These are phyloP conservation scores for Habroteleia sp. DNA, from an alignment of 2,888 invertebrate genomes.

Conservation along the genomic window DNA sequence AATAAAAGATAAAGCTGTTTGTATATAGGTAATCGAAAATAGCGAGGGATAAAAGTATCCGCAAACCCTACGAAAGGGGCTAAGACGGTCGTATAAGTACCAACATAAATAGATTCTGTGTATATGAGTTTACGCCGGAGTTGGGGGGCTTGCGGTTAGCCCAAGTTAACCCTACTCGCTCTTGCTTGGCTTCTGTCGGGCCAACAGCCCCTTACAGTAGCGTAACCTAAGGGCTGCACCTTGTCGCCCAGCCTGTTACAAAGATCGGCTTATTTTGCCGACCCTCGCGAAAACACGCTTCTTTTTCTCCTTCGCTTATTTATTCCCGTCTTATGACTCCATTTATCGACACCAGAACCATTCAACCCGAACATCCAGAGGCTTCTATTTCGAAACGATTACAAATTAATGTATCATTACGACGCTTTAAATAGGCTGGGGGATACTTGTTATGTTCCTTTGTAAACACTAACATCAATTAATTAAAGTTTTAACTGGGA, in stretches of 20 bases:
- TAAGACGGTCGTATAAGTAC: conserved; percentile 62
- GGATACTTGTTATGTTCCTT: background rate
- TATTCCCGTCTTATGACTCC: conserved; percentile 52
- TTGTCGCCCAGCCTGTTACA: conserved; percentile 68
- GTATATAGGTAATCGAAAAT: conserved; percentile 46
- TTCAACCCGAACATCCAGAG: conserved; percentile 22
- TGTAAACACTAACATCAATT: too few relatives aligned
- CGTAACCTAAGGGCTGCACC: conserved; percentile 72
- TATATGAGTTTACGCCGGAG: conserved; percentile 71
- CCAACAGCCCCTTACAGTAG: conserved; percentile 77
- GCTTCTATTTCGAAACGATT: conserved; percentile 26
- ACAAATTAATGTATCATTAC: conserved; percentile 22
- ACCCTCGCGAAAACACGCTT: conserved; percentile 60
- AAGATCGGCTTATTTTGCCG: conserved; percentile 63
- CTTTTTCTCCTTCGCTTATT: conserved; percentile 34
- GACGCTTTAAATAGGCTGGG: conserved; percentile 1
- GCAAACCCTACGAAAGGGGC: conserved; percentile 55
- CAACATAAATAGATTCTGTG: conserved; percentile 65
- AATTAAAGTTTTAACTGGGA: too few relatives aligned
- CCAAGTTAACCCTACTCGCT: conserved; percentile 79
- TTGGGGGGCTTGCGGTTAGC: conserved; percentile 75
- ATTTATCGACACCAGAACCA: conserved; percentile 40
- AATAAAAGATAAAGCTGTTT: conserved; percentile 46
- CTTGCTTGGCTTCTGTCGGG: conserved; percentile 80
- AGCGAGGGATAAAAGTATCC: conserved; percentile 48